Base-by-base conservation (phyloP, 2,888 invertebrate genomes). In the Glaucopsyche alexis region DNA sequence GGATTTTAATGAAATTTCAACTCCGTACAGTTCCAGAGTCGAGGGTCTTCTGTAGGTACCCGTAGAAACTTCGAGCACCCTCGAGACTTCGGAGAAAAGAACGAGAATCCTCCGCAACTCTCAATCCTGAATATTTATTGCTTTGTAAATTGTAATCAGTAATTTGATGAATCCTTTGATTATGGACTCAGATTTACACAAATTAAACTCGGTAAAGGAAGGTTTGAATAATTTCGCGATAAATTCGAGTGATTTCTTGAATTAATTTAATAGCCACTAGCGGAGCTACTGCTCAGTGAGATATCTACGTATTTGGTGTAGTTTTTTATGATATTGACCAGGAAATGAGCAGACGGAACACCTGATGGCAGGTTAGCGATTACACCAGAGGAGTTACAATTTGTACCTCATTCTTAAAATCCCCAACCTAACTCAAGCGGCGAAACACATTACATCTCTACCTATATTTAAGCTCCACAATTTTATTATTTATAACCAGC, bases 141-240 rank as follows among this genome's bases (percentile, higher is more conserved):
- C 60, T 38, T 60, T 29, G 60, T 29, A 60, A 60, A 60, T 60
- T 38, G 60, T 60, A 60, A 60, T 60, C 60, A 60, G 60, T 60
- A 60, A 60, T 38, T 60, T 38, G 60, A 60, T 38, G 38, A 60
- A 60, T 60, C 60, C 60, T 38, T 60, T 60, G 60, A 60, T 60
- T 60, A 60, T 29, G 60, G 14, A 60, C 60, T 38, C 60, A 29
- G 13, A 60, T 60, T 60, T 60, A 60, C 60, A 60, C 60, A 60
- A 60, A 14, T 60, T 29, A 5, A 29, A 60, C 60, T 60, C 60
- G 60, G 38, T 60, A 60, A 60, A 60, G 60, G 60, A 60, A 29
- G 55, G 60, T 60, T 38, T 60, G 60, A 29, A 60, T 60, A 38
- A 60, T 60, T 60, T 60, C 38, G 29, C 60, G 38, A 60, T 60